Base-by-base conservation (phyloP, 1,140 invertebrate species). In the Leptinotarsa defecta region DNA sequence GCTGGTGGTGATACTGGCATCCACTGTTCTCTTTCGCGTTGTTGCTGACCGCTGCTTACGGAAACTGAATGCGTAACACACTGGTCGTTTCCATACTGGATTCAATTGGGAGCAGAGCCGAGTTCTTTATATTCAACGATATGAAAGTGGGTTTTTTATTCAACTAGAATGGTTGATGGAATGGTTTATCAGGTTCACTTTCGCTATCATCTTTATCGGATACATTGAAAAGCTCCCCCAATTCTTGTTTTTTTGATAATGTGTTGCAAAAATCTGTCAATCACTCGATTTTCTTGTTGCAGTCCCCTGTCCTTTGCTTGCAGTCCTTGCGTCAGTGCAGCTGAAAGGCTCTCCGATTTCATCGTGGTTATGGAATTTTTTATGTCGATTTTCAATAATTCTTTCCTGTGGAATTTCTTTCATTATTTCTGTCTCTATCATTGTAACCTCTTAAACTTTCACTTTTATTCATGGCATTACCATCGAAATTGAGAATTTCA, bases 261-360 rank as follows among this genome's bases (percentile, higher is more conserved):
- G 93, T 92, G 84, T 96, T 95, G 87, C 96, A 98, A 85, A 96
- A 98, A 84, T 97, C 95, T 86, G 89, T 97, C n/a, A 97, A 87
- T 88, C 97, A 95, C 81, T 96, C 94, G 94, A 92, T 85, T 94
- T 94, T 83, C 96, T 93, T 64, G 93, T 91, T 15, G 93, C 90
- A 81, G 94, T 90, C 68, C 91, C 86, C 94, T 93, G 82, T 94
- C 91, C 81, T 93, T 91, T 2, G 92, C 89, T 74, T 91, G 89
- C 0, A 89, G 87, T 27, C 90, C 89, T 74, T 91, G 83, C 8
- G 86, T 88, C 20, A 86, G 85, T 1, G 91, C 90, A 4, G 91
- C 89, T 0, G 94, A 93, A 43, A 95, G 85, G 13, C 91, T 90
- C 13, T 94, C 94, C 79, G 92, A 91, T 85, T 94, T 93, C 80